Base-by-base conservation (phyloP, 2,797 vertebrate species). In the Oceanodroma leucorhoa region DNA sequence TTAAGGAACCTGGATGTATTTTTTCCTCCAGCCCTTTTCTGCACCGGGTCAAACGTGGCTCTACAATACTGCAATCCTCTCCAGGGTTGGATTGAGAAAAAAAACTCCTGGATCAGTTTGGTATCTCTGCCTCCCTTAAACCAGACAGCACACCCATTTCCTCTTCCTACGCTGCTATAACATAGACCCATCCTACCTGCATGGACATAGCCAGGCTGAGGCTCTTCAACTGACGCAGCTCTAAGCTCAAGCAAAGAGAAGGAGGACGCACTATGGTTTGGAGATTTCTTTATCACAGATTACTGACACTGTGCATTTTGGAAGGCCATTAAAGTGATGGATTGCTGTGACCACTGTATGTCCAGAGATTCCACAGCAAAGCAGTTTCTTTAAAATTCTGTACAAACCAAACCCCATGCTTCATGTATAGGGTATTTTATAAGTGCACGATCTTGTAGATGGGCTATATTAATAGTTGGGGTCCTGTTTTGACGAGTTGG, bases 181-280 rank as follows among this genome's bases (percentile, higher is more conserved):
- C 65, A 36, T 26, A 41, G 70, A 40, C 23, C 43, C 60, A 15
- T 38, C 46, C 41, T 0, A 53, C 36, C 27, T 8, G 2, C 10
- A 2, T 0, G 5, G 9, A 30, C 18, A 7, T 0, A 18, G 36
- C 53, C 58, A 54, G 62, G 6, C 21, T 2, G 0, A 22, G 62
- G 19, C 34, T 10, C 8, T 14, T 5, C 51, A 5, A 6, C 45
- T 18, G 27, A 5, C 24, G 32, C 50, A 29, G 50, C 66, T 38
- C 57, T 19, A 18, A 48, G 34, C 50, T 26, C 34, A 22, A 16
- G 55, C 3, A 18, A 32, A 40, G 17, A 79, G 10, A 5, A 54
- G 32, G 9, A 61, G 24, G n/a, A 55, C 4, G 1, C 15, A 0
- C 27, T 9, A 3, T 1, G 5, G 32, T 32, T 20, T 40, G 26